phyloP scores from a whole-genome alignment of 1,140 invertebrate genomes.

The Brachionus manjavacas region DNA sequence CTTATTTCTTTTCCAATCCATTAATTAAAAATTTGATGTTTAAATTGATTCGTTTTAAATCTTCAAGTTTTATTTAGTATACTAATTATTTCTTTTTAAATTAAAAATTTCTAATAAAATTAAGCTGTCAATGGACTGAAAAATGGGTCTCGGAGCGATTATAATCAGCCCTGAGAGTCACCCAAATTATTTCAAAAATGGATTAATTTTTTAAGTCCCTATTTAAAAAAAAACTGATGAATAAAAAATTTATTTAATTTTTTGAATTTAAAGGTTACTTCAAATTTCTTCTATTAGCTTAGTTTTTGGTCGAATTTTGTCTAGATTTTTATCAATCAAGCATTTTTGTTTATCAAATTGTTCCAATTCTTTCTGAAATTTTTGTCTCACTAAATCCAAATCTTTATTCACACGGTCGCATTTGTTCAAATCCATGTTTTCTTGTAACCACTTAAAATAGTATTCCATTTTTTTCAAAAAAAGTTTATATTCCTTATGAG shows the following conservation, averaged over 20 bases:
- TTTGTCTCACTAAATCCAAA: neutral
- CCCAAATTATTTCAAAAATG: too few species aligned
- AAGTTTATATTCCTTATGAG: neutral
- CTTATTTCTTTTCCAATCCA: too few species aligned
- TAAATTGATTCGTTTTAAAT: too few species aligned
- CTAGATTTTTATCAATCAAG: neutral
- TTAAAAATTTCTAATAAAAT: too few species aligned
- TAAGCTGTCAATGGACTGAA: too few species aligned
- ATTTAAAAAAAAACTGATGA: too few species aligned
- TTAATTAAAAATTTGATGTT: too few species aligned
- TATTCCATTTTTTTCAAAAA: constrained; percentile 5
- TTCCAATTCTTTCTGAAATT: neutral
- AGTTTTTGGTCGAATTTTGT: neutral
- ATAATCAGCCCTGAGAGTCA: too few species aligned
- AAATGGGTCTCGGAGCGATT: too few species aligned
- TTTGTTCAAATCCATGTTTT: neutral
- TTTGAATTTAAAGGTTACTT: neutral
- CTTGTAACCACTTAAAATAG: constrained; percentile 15
- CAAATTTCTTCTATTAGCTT: constrained; percentile 27
- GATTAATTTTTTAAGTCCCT: too few species aligned
- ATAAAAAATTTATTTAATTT: neutral
- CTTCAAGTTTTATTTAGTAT: too few species aligned
- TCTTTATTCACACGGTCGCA: neutral
- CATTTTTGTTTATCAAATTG: neutral
- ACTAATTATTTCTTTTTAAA: too few species aligned